A percentile compares a stretch with the other conserved stretches of the same genome.
phyloP scores from a whole-genome alignment of 1,140 invertebrate species.

The Aleiodes sp. region DNA sequence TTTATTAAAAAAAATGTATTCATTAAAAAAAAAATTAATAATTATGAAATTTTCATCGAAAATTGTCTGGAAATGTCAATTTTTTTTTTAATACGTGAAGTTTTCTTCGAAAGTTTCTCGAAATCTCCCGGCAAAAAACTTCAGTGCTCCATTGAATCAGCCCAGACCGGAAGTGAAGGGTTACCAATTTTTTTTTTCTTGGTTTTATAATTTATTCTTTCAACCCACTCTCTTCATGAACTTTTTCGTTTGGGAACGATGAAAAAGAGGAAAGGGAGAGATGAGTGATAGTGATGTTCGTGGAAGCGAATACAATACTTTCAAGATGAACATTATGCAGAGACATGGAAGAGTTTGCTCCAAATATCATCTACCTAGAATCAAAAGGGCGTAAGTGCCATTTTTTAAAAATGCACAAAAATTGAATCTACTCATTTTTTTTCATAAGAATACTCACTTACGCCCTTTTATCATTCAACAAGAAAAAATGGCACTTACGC shows the following conservation, averaged over 20 bases:
- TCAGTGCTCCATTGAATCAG: too few species aligned
- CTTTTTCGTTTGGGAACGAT: not conserved
- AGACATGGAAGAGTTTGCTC: constrained; percentile 5
- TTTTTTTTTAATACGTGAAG: not conserved
- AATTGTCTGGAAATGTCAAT: not conserved
- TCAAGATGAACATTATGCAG: not conserved
- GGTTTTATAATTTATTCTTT: too few species aligned
- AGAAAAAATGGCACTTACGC: too few species aligned
- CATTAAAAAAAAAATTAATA: not conserved
- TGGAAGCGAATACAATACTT: not conserved
- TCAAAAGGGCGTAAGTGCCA: not conserved
- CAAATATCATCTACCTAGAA: not conserved
- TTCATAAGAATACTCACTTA: not conserved
- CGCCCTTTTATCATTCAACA: too few species aligned
- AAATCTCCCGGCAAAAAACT: too few species aligned
- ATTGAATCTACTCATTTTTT: not conserved
- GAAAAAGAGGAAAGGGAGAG: not conserved
- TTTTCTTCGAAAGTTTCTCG: too few species aligned
- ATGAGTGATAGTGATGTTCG: not conserved
- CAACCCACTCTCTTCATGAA: not conserved
- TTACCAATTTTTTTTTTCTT: not conserved
- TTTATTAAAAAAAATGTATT: not conserved
- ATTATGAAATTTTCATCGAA: not conserved
- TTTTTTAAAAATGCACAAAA: not conserved
- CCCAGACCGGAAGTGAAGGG: too few species aligned